phyloP scores from a whole-genome alignment of 2,888 invertebrate species.

The Drosophila ustulata region DNA sequence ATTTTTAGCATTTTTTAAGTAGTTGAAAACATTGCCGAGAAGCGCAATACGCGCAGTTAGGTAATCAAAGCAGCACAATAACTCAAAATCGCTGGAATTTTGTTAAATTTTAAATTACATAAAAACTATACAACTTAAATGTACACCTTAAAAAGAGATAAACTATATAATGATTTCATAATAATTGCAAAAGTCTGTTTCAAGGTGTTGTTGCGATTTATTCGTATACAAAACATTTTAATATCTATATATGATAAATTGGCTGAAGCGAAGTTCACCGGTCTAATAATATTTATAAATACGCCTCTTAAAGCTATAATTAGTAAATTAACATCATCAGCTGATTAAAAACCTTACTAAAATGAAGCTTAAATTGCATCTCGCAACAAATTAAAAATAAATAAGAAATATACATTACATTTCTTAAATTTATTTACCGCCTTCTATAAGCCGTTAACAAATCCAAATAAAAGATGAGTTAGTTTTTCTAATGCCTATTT shows the following conservation, averaged over 20 bases:
- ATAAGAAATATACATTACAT: too few species aligned
- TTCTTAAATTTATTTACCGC: too few species aligned
- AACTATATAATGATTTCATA: not conserved
- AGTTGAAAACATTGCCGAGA: conserved; percentile 48
- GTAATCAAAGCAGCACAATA: conserved; percentile 45
- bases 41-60: conserved; percentile 40
- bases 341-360: not conserved
- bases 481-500: too few species aligned
- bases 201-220: not conserved
- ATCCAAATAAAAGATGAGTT: too few species aligned
- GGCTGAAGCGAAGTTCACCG: conserved; percentile 16
- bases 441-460: too few species aligned
- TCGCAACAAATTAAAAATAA: not conserved
- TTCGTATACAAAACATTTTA: conserved; percentile 6
- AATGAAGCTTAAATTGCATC: not conserved
- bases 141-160: conserved; percentile 6
- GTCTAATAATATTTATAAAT: conserved; percentile 3
- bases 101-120: not conserved
- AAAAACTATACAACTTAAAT: conserved; percentile 4
- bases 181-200: not conserved
- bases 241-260: not conserved
- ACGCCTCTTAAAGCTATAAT: not conserved
- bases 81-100: conserved; percentile 31
- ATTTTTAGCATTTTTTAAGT: conserved; percentile 40
- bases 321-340: conserved; percentile 4